phyloP scores from a whole-genome alignment of 2,797 vertebrate genomes.

The Ceyx erithaca region DNA sequence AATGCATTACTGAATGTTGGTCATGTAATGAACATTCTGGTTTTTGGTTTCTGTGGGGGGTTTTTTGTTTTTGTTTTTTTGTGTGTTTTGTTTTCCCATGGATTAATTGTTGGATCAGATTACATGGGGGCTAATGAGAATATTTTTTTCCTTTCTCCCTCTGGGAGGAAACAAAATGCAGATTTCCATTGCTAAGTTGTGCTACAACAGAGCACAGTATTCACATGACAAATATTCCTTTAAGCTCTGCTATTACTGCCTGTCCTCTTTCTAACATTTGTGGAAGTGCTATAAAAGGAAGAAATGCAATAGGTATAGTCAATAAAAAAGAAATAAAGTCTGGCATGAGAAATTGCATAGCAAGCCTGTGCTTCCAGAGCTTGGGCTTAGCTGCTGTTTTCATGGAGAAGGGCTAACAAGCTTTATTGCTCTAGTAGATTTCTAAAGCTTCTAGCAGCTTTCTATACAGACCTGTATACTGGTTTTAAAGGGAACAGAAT shows the following conservation, averaged over 20 bases:
- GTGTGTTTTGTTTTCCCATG: background rate
- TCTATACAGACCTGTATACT: background rate
- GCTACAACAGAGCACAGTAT: background rate
- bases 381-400: background rate
- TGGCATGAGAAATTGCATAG: background rate
- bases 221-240: background rate
- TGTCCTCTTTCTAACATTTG: slow-evolving; percentile 14
- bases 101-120: background rate
- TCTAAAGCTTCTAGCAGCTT: background rate
- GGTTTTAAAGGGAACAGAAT: background rate
- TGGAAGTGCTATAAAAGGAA: background rate
- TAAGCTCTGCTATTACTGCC: background rate
- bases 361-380: background rate
- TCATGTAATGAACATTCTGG: background rate
- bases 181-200: background rate
- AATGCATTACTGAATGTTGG: background rate
- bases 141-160: background rate
- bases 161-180: background rate
- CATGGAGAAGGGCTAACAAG: background rate
- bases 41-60: background rate
- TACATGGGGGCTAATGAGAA: background rate
- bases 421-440: background rate
- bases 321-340: slow-evolving; percentile 32
- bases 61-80: background rate
- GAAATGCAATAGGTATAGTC: background rate